Percentiles rank a stretch among this genome's conserved stretches.
Evolutionary conservation across 1,140 invertebrate genomes (phyloP).

Genomic region (Metaphire vulgaris): DNA sequence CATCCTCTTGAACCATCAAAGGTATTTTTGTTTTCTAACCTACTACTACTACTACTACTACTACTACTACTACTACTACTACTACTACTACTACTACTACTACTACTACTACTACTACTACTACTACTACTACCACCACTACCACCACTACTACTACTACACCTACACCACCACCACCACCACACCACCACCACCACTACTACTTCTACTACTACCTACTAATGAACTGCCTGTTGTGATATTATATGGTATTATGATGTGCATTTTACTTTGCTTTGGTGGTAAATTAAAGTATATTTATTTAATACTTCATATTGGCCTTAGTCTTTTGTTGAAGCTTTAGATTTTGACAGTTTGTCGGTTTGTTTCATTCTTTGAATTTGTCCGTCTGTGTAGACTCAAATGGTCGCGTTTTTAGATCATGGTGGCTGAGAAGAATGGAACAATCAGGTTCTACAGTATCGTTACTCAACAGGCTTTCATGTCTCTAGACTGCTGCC

Average conservation of each 20-base stretch:
- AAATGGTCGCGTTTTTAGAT: conserved; percentile 51
- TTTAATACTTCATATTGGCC: too few relatives aligned
- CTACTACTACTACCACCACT: background rate
- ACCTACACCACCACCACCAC: too few relatives aligned
- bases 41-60: too few relatives aligned
- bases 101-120: background rate
- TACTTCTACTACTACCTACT: background rate
- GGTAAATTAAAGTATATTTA: too few relatives aligned
- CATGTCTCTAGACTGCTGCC: conserved; percentile 63
- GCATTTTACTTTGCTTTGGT: too few relatives aligned
- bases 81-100: background rate
- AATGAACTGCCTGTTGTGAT: background rate
- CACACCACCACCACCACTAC: too few relatives aligned
- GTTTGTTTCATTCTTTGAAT: too few relatives aligned
- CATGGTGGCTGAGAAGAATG: conserved; percentile 68
- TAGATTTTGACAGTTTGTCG: too few relatives aligned
- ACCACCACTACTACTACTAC: background rate
- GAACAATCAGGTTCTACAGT: conserved; percentile 67
- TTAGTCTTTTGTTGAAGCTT: too few relatives aligned
- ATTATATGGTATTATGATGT: background rate
- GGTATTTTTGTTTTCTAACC: conserved; percentile 34
- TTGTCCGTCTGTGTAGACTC: too few relatives aligned
- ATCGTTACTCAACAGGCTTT: conserved; percentile 63
- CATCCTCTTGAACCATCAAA: conserved; percentile 66
- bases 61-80: background rate